phyloP scores from a whole-genome alignment of 2,113 vertebrate species.

The Actenoides lindsayi region DNA sequence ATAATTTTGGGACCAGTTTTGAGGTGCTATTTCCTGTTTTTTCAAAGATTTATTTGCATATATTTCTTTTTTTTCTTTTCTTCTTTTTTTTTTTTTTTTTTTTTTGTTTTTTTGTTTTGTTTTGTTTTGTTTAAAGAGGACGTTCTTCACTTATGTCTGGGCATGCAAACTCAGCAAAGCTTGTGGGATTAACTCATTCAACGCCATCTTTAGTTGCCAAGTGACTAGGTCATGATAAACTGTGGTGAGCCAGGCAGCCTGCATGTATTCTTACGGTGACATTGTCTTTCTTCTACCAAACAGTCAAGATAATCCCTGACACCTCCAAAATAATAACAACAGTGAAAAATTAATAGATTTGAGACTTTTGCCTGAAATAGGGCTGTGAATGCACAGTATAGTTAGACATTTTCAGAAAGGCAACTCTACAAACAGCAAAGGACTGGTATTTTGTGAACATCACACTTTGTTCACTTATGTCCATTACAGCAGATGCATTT shows the following conservation, averaged over 20 bases:
- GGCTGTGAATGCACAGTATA: background rate
- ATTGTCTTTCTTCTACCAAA: background rate
- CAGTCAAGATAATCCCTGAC: background rate
- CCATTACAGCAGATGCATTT: background rate
- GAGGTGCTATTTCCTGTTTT: background rate
- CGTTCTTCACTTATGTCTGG: background rate
- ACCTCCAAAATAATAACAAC: background rate
- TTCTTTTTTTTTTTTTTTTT: no score
- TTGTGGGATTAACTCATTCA: background rate
- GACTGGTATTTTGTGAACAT: background rate
- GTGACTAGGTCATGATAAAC: background rate
- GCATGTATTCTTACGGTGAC: fast-evolving
- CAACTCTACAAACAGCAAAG: background rate
- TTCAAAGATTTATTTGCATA: background rate
- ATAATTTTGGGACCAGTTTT: background rate
- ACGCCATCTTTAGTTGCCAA: background rate
- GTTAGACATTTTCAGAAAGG: background rate
- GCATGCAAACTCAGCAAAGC: background rate
- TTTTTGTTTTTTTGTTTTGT: background rate
- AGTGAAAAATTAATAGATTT: background rate
- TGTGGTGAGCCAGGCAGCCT: background rate
- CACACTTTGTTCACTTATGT: background rate
- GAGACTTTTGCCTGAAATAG: background rate
- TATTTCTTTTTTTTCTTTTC: no score
- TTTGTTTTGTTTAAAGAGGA: background rate